Evolutionary conservation across 2,888 invertebrate genomes (phyloP).

Genomic region (Napeogenes sylphis): DNA sequence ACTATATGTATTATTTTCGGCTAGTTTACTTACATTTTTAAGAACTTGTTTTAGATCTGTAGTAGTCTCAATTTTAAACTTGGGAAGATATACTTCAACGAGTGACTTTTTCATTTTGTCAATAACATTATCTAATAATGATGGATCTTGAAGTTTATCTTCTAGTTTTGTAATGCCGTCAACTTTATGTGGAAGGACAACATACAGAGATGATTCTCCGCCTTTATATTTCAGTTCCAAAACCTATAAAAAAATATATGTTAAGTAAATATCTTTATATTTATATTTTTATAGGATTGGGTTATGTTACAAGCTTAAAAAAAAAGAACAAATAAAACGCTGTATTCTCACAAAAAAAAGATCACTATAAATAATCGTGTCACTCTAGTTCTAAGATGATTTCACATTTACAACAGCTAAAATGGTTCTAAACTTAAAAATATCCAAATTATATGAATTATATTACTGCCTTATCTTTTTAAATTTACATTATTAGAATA

Average conservation of each 20-base stretch:
- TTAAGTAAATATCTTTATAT: background rate
- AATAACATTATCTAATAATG: slow-evolving; percentile 61
- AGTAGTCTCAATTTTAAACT: slow-evolving; percentile 86
- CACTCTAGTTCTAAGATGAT: too few relatives aligned
- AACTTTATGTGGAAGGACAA: slow-evolving; percentile 83
- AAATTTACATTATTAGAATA: background rate
- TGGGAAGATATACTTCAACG: slow-evolving; percentile 83
- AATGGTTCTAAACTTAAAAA: too few relatives aligned
- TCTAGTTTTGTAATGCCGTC: slow-evolving; percentile 81
- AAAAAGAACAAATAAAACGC: slow-evolving; percentile 25
- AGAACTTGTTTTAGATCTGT: slow-evolving; percentile 80
- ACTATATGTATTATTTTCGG: too few relatives aligned
- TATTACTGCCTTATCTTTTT: too few relatives aligned
- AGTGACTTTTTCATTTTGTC: slow-evolving; percentile 59
- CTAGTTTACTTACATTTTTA: slow-evolving; percentile 67
- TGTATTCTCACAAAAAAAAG: too few relatives aligned
- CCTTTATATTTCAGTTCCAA: slow-evolving; percentile 86
- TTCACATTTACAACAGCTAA: too few relatives aligned
- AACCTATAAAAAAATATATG: slow-evolving; percentile 56
- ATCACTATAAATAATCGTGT: too few relatives aligned
- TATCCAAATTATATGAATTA: too few relatives aligned
- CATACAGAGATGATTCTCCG: slow-evolving; percentile 81
- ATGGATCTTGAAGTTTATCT: slow-evolving; percentile 72
- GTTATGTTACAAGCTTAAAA: too few relatives aligned
- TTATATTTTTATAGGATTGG: too few relatives aligned